Percentiles rank a stretch among this genome's conserved stretches.
Evolutionary conservation across 2,888 invertebrate genomes (phyloP).

Genomic region (Chloroclysta siterata): DNA sequence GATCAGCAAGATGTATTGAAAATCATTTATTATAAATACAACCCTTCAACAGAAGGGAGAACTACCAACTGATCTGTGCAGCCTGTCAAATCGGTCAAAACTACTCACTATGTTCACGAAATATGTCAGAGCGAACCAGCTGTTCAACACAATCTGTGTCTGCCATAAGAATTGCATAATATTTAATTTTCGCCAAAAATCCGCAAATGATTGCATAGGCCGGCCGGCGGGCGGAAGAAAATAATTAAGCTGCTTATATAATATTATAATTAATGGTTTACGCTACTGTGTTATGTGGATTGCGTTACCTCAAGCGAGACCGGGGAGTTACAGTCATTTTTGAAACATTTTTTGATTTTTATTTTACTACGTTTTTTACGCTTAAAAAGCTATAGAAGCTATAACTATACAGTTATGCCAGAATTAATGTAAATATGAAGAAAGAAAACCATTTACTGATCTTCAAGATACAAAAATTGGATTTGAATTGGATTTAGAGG

Average conservation of each 20-base stretch:
- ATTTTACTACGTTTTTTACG: neutral
- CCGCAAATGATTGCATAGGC: constrained; percentile 32
- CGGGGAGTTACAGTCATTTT: constrained; percentile 3
- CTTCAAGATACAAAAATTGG: too few relatives aligned
- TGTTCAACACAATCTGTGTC: neutral
- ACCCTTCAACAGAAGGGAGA: too few relatives aligned
- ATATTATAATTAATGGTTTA: constrained; percentile 33
- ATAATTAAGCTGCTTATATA: constrained; percentile 59
- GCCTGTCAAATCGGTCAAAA: too few relatives aligned
- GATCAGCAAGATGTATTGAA: too few relatives aligned
- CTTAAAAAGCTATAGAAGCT: too few relatives aligned
- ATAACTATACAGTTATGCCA: too few relatives aligned
- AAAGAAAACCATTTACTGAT: too few relatives aligned
- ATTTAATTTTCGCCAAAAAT: constrained; percentile 37
- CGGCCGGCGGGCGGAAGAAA: constrained; percentile 51
- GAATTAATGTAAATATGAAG: too few relatives aligned
- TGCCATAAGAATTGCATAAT: constrained; percentile 36
- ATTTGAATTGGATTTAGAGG: too few relatives aligned
- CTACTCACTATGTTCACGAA: neutral
- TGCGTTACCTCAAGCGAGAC: constrained; percentile 23
- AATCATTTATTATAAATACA: too few relatives aligned
- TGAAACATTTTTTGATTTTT: neutral
- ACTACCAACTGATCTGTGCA: too few relatives aligned
- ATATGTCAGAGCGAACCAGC: constrained; percentile 8
- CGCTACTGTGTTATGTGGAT: constrained; percentile 8